Conservation (phyloP, 2,888 invertebrate genomes). For the Eudemis profundana region DNA sequence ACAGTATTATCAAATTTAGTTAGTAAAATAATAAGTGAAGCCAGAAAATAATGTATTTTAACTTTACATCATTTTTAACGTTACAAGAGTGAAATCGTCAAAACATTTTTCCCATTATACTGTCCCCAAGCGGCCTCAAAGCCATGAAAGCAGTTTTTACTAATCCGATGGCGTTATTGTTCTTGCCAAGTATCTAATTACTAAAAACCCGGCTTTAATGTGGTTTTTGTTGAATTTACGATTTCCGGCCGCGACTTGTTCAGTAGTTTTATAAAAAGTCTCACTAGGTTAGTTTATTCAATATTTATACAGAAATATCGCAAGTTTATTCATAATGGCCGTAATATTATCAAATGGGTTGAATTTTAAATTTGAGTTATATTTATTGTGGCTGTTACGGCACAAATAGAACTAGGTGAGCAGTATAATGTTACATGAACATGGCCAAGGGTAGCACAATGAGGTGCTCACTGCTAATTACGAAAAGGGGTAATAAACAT, state of each 20-base stretch:
- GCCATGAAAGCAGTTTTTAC: conserved; percentile 30
- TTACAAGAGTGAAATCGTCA: background rate
- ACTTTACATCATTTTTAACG: too few relatives aligned
- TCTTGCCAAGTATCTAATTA: conserved; percentile 36
- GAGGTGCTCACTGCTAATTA: conserved; percentile 27
- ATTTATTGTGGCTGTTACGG: conserved; percentile 20
- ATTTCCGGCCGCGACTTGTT: conserved; percentile 49
- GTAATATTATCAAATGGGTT: conserved; percentile 28
- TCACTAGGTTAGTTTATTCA: conserved; percentile 23
- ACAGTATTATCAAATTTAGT: too few relatives aligned
- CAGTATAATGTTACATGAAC: conserved; percentile 28
- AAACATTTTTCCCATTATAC: background rate
- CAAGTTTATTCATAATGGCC: conserved; percentile 34
- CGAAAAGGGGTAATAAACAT: conserved; percentile 23
- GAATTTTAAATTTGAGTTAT: conserved; percentile 34
- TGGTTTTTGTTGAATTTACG: conserved; percentile 49
- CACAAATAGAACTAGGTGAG: conserved; percentile 24
- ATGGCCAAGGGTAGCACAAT: conserved; percentile 32
- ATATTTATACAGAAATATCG: conserved; percentile 38
- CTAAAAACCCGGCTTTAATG: conserved; percentile 44
- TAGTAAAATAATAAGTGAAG: too few relatives aligned
- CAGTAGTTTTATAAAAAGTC: conserved; percentile 29
- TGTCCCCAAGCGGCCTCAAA: conserved; percentile 17
- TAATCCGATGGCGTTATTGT: conserved; percentile 35
- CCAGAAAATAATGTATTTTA: too few relatives aligned